These are phyloP conservation scores for Lacerta bilineata DNA, from an alignment of 2,797 vertebrate species.

Conservation along the genomic window DNA sequence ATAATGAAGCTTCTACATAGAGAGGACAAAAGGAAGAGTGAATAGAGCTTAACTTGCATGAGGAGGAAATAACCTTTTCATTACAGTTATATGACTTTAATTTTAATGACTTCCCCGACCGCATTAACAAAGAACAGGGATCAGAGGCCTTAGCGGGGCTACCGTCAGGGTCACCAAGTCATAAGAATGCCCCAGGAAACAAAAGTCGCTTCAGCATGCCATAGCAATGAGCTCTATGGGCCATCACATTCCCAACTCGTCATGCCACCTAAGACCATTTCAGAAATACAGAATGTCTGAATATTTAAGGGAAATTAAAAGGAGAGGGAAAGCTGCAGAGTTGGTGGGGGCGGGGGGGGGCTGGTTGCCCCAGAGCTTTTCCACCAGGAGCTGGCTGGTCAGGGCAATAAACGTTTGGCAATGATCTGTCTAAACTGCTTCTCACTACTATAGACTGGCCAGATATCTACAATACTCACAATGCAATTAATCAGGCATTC, in stretches of 20 bases:
- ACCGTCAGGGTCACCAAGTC: slow-evolving; percentile 52
- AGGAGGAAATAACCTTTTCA: slow-evolving; percentile 71
- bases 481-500: slow-evolving; percentile 45
- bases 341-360: background rate
- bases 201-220: slow-evolving; percentile 47
- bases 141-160: slow-evolving; percentile 56
- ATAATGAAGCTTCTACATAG: slow-evolving; percentile 76
- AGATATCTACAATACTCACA: slow-evolving; percentile 1
- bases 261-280: background rate
- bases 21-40: slow-evolving; percentile 64
- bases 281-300: slow-evolving; percentile 35
- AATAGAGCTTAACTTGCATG: slow-evolving; percentile 60
- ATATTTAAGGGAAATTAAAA: slow-evolving; percentile 48
- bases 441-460: slow-evolving; percentile 35
- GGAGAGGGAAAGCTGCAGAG: slow-evolving; percentile 37
- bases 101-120: slow-evolving; percentile 66
- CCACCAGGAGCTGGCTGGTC: slow-evolving; percentile 25
- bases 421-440: slow-evolving; percentile 25
- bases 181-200: background rate
- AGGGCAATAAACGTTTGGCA: slow-evolving; percentile 41
- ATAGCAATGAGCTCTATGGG: slow-evolving; percentile 43
- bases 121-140: slow-evolving; percentile 66
- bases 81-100: slow-evolving; percentile 59
- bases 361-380: background rate
- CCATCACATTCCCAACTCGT: slow-evolving; percentile 30